Conservation (phyloP, 2,113 vertebrate species). For the Megaceryle torquata region DNA sequence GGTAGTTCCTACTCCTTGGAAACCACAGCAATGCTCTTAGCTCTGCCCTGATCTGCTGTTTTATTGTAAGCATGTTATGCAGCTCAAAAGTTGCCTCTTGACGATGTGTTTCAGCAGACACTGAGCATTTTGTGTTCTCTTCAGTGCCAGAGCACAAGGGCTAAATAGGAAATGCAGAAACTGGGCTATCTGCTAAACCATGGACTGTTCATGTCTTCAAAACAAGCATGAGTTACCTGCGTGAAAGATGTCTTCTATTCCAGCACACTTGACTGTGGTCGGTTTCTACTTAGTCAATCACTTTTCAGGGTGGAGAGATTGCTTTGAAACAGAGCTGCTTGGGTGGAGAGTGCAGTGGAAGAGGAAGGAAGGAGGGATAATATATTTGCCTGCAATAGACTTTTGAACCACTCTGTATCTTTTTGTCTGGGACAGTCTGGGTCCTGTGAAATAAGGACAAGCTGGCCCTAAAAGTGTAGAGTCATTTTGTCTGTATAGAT, state of each 20-base stretch:
- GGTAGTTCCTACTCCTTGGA: neutral
- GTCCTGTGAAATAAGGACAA: neutral
- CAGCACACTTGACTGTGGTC: rapidly evolving
- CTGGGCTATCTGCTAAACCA: neutral
- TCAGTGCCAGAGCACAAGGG: neutral
- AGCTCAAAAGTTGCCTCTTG: neutral
- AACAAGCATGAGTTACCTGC: neutral
- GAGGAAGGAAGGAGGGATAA: neutral
- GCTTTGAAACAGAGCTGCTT: neutral
- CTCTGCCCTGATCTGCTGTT: neutral
- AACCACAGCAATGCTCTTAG: neutral
- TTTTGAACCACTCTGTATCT: neutral
- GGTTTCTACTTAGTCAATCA: neutral
- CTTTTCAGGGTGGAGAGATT: neutral
- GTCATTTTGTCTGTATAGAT: neutral
- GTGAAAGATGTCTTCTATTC: neutral
- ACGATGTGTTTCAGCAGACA: neutral
- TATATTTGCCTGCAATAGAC: neutral
- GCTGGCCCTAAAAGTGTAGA: neutral
- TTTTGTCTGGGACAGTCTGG: neutral
- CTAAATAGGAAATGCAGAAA: neutral
- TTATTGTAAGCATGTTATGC: neutral
- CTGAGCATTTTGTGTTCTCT: neutral
- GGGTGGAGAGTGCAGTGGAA: neutral
- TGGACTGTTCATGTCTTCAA: neutral